Base-by-base conservation (phyloP, 1,140 invertebrate genomes). In the Rhagoletis zephyria region DNA sequence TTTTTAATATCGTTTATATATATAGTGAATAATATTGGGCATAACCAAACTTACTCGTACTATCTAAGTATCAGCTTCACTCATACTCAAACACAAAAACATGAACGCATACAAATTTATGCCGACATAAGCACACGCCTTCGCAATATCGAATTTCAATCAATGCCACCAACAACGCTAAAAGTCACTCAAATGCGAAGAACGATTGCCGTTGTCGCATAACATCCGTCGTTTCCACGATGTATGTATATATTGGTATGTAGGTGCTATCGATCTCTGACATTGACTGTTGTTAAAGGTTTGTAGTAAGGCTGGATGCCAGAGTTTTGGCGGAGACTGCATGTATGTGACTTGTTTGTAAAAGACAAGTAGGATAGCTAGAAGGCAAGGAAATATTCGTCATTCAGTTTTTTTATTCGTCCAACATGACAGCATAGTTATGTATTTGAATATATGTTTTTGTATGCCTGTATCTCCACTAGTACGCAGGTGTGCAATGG, bases 111-210 rank as follows among this genome's bases (percentile, higher is more conserved):
- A 30, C 30, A 48, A 74, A 74, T 45, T 74, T 74, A 74, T 74
- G 67, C 67, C 42, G 40, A 74, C 67, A 74, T 74, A 45, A 74
- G 67, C 67, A 74, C 67, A 74, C 67, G 67, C 67, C 67, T 74
- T 45, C 67, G 67, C 42, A 74, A 74, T 74, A 74, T 74, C 67
- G 67, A 74, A 74, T 74, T 74, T 74, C 67, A 74, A 74, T 74
- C 67, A 74, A 74, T 74, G 67, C 40, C 67, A 30, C 30, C 30
- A 74, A 74, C 67, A 74, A 74, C 67, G 67, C 67, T 74, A 48
- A 74, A 74, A 74, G 67, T 74, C 67, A 74, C 67, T 74, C 67
- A 74, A 74, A 45, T 74, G 67, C 67, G 67, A 74, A 74, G 67
- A 74, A 40, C 67, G 67, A 74, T 74, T 74, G 40, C 67, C 67